Conservation (phyloP, 2,888 invertebrate genomes). For the Drosophila siamana region DNA sequence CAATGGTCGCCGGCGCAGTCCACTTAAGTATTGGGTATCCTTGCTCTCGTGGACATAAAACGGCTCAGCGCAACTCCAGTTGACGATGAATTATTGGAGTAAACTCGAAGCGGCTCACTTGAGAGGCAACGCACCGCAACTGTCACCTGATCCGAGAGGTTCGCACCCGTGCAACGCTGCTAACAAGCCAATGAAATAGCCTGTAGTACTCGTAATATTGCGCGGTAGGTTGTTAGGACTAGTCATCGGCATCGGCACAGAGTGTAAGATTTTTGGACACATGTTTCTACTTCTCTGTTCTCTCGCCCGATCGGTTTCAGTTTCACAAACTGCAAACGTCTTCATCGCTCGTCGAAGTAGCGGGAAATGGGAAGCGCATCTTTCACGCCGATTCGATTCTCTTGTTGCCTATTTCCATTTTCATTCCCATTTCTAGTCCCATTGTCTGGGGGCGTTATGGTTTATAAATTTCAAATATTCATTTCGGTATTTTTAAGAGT, state of each 20-base stretch:
- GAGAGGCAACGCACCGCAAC: slow-evolving; percentile 76
- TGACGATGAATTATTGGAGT: slow-evolving; percentile 79
- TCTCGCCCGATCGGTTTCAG: slow-evolving; percentile 48
- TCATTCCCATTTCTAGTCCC: slow-evolving; percentile 18
- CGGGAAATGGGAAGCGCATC: slow-evolving; percentile 67
- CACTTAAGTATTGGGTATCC: slow-evolving; percentile 57
- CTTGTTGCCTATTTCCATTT: slow-evolving; percentile 26
- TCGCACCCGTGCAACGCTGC: slow-evolving; percentile 56
- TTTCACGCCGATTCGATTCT: slow-evolving; percentile 57
- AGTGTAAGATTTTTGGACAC: slow-evolving; percentile 54
- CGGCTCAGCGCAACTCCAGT: slow-evolving; percentile 72
- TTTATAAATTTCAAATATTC: slow-evolving; percentile 69
- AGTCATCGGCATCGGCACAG: slow-evolving; percentile 28
- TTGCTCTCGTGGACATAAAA: slow-evolving; percentile 59
- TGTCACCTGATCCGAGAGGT: slow-evolving; percentile 76
- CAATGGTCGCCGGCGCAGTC: slow-evolving; percentile 7
- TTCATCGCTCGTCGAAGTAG: slow-evolving; percentile 15
- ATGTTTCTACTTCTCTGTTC: slow-evolving; percentile 66
- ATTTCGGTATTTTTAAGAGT: slow-evolving; percentile 56
- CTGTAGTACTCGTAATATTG: slow-evolving; percentile 49
- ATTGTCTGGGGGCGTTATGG: slow-evolving; percentile 68
- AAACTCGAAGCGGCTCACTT: slow-evolving; percentile 75
- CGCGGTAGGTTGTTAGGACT: slow-evolving; percentile 38
- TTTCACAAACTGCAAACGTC: slow-evolving; percentile 46
- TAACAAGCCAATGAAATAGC: slow-evolving; percentile 61